Evolutionary conservation across 2,888 invertebrate genomes (phyloP), one percentile per base, ranked within the genome.

Genomic region (Metacarcinus magister): DNA sequence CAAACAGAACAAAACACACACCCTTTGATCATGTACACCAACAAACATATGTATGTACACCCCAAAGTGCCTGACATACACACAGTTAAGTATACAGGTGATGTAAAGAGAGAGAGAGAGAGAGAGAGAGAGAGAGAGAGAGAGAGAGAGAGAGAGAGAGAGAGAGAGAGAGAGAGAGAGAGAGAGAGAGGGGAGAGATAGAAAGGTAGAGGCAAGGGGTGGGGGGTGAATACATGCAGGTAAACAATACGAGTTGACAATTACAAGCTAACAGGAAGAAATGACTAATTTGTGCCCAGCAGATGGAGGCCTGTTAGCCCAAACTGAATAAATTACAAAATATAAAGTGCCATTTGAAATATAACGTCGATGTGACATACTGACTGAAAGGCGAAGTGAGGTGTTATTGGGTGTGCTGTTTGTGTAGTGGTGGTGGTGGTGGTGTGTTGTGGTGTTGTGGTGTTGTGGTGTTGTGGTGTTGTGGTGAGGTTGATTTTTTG

Each of bases 321-420:
- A 23, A 75, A n/a, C 32, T 94, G 94, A 44, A 94, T 94, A 94
- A 94, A 94, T 89, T 39, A 94, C 39, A 32, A 32, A 39, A 90
- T 89, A 94, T 94, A 94, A 94, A 94, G 90, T 94, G 94, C 90
- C 87, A 32, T 90, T 94, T 48, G 92, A 46, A 28, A 93, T 23
- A 93, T 43, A 93, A 28, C 46, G 19, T 54, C 54, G 39, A 39
- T 48, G 44, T 46, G 44, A 91, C 91, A 54, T 48, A 93, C 91
- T 46, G 44, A 91, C 91, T 46, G 44, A 43, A n/a, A 91, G 44
- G 46, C 91, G 46, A 46, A 19, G 44, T 13, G 82, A 32, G 82
- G 75, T 16, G 32, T 28, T 82, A 82, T 82, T 82, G 82, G 32
- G 32, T 82, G 67, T 67, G 23, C 32, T 82, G 82, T 82, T 28